Evolutionary conservation across 2,797 vertebrate genomes (phyloP).

Genomic region (Cirrhinus mrigala): DNA sequence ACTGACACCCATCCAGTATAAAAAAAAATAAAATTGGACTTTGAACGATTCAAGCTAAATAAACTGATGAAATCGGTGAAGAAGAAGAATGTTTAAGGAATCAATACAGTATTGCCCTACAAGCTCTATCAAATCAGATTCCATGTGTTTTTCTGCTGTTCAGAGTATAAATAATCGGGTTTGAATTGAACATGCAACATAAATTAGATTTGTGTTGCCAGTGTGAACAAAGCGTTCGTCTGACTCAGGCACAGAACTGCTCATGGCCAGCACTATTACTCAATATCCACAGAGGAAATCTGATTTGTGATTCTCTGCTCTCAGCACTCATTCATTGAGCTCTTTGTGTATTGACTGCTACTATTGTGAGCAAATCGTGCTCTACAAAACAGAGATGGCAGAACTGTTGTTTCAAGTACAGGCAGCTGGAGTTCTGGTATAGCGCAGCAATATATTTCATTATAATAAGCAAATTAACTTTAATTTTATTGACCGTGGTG

Average conservation of each 20-base stretch:
- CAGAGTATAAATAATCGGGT: conserved; percentile 17
- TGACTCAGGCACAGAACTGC: conserved; percentile 29
- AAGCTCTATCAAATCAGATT: not conserved
- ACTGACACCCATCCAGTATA: too few species aligned
- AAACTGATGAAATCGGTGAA: not conserved
- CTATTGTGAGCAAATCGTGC: not conserved
- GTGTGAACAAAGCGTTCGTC: conserved; percentile 24
- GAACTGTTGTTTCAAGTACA: conserved; percentile 18
- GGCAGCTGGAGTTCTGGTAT: not conserved
- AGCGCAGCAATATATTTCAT: not conserved
- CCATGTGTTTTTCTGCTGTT: conserved; percentile 21
- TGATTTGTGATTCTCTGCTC: conserved; percentile 31
- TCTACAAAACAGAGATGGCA: not conserved
- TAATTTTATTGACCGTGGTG: not conserved
- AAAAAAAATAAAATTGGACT: not conserved
- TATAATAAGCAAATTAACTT: not conserved
- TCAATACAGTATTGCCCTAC: conserved; percentile 12
- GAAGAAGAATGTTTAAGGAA: not conserved
- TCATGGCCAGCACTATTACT: conserved; percentile 17
- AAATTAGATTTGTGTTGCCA: conserved; percentile 29
- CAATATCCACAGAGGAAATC: conserved; percentile 21
- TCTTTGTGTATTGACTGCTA: conserved; percentile 1
- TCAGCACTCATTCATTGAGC: not conserved
- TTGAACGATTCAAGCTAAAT: not conserved
- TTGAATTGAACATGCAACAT: conserved; percentile 17